Percentiles rank a stretch among this genome's conserved stretches.
phyloP scores from a whole-genome alignment of 2,888 invertebrate genomes.

The Scaptomyza polygonia region DNA sequence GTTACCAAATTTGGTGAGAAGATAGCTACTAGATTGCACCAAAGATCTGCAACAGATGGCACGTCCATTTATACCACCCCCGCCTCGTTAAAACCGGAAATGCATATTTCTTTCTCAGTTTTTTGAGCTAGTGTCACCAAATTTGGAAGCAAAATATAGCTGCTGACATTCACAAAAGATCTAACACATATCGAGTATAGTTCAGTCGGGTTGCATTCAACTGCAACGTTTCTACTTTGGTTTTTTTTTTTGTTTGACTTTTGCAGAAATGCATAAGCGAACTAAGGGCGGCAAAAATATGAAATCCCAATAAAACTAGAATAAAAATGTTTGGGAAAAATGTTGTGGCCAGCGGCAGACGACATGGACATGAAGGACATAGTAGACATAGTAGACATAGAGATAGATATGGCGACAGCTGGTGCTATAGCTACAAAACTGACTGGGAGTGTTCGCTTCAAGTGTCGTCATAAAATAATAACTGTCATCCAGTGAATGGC shows the following conservation, averaged over 20 bases:
- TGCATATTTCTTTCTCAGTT: no score
- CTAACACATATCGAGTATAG: no score
- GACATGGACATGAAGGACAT: conserved; percentile 4
- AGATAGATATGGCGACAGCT: conserved; percentile 23
- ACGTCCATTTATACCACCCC: no score
- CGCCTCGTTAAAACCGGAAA: no score
- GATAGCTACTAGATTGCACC: no score
- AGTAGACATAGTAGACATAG: not conserved
- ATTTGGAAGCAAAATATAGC: no score
- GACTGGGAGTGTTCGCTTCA: conserved; percentile 18
- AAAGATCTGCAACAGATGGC: no score
- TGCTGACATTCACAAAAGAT: no score
- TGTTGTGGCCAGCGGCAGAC: conserved; percentile 26
- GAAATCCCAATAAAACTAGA: conserved; percentile 31
- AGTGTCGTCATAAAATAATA: conserved; percentile 57
- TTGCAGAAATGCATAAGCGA: conserved; percentile 4
- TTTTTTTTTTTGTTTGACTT: not conserved
- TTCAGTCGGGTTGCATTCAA: no score
- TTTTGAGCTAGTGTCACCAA: no score
- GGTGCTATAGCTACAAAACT: conserved; percentile 1
- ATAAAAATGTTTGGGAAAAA: conserved; percentile 23
- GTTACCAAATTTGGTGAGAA: no score
- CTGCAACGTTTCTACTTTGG: no score
- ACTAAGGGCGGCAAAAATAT: conserved; percentile 13
- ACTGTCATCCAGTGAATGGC: conserved; percentile 48